Conservation (phyloP, 2,113 vertebrate genomes). For the Syrmaticus mikado region DNA sequence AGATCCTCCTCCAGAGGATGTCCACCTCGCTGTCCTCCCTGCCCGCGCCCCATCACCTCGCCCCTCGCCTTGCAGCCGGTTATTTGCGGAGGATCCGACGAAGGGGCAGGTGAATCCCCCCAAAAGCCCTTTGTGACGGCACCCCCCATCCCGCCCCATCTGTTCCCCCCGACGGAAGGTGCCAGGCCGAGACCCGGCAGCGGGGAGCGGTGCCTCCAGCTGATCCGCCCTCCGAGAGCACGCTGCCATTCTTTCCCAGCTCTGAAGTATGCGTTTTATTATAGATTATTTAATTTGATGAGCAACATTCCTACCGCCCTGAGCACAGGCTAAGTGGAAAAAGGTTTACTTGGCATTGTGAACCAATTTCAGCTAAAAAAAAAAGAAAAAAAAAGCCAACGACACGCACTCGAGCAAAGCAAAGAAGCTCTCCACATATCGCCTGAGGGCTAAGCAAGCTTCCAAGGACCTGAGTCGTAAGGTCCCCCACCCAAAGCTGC, state of each 20-base stretch:
- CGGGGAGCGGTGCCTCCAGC: neutral
- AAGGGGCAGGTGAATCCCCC: neutral
- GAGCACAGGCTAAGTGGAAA: constrained; percentile 47
- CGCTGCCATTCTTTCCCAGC: constrained; percentile 23
- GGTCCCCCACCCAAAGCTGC: neutral
- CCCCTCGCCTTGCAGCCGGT: accelerated
- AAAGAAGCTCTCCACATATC: neutral
- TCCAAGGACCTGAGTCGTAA: neutral
- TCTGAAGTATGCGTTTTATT: constrained; percentile 46
- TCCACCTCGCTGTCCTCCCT: accelerated
- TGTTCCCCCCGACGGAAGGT: neutral
- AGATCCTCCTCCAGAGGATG: neutral
- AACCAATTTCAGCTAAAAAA: neutral
- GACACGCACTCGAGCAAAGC: neutral
- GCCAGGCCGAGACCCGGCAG: neutral
- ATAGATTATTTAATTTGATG: constrained; percentile 42
- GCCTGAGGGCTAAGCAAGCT: neutral
- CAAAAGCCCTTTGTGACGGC: neutral
- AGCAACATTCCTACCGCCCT: constrained; percentile 22
- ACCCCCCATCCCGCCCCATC: accelerated
- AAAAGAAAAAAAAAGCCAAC: neutral
- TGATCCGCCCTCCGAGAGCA: neutral
- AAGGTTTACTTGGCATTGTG: neutral
- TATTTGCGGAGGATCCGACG: neutral
- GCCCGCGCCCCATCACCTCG: neutral